These are phyloP conservation scores for Drosophila pectinifera DNA, from an alignment of 1,140 invertebrate genomes.

Conservation along the genomic window DNA sequence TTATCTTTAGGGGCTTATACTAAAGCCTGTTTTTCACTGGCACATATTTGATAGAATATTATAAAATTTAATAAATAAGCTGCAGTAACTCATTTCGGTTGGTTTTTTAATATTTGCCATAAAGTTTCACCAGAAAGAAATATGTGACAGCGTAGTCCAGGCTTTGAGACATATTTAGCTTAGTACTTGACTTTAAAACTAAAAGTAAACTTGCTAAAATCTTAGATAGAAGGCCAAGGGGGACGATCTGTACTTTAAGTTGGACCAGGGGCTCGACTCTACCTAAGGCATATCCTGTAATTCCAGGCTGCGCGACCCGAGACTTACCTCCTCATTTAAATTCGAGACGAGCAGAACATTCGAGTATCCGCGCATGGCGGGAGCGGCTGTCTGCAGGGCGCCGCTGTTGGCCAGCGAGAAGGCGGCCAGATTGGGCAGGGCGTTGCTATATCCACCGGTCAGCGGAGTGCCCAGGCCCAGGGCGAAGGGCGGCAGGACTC, in stretches of 20 bases:
- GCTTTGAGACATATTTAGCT: too few relatives aligned
- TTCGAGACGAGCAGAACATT: slow-evolving; percentile 95
- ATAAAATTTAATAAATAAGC: too few relatives aligned
- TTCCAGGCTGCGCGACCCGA: background rate
- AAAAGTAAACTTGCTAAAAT: background rate
- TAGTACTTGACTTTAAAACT: background rate
- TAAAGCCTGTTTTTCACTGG: background rate
- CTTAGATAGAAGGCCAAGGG: background rate
- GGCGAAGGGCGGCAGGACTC: slow-evolving; percentile 93
- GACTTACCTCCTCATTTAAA: slow-evolving; percentile 94
- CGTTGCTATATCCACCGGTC: slow-evolving; percentile 89
- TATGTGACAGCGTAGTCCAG: too few relatives aligned
- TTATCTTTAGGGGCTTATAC: background rate
- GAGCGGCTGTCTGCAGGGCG: slow-evolving; percentile 87
- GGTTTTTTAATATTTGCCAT: too few relatives aligned
- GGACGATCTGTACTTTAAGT: background rate
- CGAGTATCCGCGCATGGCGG: slow-evolving; percentile 89
- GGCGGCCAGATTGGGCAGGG: slow-evolving; percentile 90
- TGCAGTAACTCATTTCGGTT: too few relatives aligned
- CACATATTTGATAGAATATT: background rate
- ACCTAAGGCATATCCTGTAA: background rate
- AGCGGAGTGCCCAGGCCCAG: slow-evolving; percentile 88
- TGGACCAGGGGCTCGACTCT: background rate
- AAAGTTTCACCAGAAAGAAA: too few relatives aligned
- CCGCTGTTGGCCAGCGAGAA: slow-evolving; percentile 89